Evolutionary conservation across 1,140 invertebrate genomes (phyloP), one percentile per base, ranked within the genome.

Genomic region (Agraylea sexmaculata): DNA sequence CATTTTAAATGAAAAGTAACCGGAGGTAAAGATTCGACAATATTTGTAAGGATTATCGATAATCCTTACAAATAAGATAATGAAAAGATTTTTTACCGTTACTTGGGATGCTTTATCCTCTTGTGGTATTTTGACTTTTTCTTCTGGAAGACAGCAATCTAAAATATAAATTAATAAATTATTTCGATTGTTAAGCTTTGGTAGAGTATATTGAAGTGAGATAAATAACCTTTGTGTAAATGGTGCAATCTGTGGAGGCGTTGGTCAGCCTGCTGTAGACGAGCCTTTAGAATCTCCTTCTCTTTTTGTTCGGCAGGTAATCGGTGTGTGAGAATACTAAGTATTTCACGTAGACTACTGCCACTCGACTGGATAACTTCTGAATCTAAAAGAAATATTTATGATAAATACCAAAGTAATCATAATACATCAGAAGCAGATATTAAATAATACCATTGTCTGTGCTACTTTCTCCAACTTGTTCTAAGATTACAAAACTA

Each of bases 381-480:
- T n/a, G 27, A 34, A 23, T 41, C 23, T 6, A 29, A 7, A 25
- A 25, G 6, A 25, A 25, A 13, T 7, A 7, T 31, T 7, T 31
- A 31, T 31, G 13, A 5, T 7, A 7, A 12, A 31, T 7, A 6
- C 16, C 6, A 20, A 18, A 11, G 17, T 35, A 15, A 5, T 18
- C 21, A 18, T 18, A 3, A 16, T 35, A 10, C 12, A 37, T 27
- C n/a, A 12, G 3, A 27, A 23, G 6, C 19, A 3, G 7, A 7
- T 7, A 41, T 25, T 27, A 37, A 49, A 43, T 41, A 22, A 37
- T 39, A 23, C 12, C 20, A 15, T 40, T 40, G 23, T 49, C 47
- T 7, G 47, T 49, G n/a, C 42, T 45, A 19, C 40, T 49, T 33
- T 49, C 47, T 13, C 47, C 47, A n/a, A 41, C 30, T 21, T 49